Conservation (phyloP, 2,113 vertebrate species). For the Phainopepla nitens region DNA sequence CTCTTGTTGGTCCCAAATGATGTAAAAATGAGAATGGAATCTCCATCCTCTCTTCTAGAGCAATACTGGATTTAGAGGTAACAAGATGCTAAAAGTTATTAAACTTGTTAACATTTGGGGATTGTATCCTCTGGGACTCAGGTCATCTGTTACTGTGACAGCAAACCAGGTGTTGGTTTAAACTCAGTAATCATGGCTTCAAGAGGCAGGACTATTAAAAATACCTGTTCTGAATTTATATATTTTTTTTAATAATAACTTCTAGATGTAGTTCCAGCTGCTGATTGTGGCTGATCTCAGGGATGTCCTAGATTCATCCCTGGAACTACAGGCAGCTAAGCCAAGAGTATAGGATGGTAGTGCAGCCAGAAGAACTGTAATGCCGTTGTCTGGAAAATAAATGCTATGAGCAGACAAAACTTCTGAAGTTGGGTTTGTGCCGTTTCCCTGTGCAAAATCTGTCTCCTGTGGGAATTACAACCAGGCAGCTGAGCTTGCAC, state of each 20-base stretch:
- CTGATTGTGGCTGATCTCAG: background rate
- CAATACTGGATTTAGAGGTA: background rate
- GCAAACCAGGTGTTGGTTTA: background rate
- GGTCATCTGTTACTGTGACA: background rate
- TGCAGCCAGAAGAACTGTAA: background rate
- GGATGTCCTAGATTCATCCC: rapidly evolving
- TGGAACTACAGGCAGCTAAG: background rate
- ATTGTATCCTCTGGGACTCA: background rate
- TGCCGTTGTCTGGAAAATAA: background rate
- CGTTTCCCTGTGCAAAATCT: background rate
- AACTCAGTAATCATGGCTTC: background rate
- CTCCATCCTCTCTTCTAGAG: background rate
- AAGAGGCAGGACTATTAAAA: background rate
- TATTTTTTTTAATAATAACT: too few species aligned
- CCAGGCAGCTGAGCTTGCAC: background rate
- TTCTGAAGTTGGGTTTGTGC: background rate
- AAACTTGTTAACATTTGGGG: background rate
- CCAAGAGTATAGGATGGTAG: background rate
- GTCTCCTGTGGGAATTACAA: background rate
- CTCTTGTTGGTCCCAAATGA: background rate
- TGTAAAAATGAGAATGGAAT: background rate
- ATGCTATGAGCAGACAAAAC: background rate
- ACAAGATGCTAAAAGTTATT: background rate
- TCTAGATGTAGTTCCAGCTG: background rate
- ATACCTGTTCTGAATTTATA: background rate